A percentile compares a stretch with the other conserved stretches of the same genome.
Conservation (phyloP, 2,797 vertebrate genomes). For the Neomorphus geoffroyi region DNA sequence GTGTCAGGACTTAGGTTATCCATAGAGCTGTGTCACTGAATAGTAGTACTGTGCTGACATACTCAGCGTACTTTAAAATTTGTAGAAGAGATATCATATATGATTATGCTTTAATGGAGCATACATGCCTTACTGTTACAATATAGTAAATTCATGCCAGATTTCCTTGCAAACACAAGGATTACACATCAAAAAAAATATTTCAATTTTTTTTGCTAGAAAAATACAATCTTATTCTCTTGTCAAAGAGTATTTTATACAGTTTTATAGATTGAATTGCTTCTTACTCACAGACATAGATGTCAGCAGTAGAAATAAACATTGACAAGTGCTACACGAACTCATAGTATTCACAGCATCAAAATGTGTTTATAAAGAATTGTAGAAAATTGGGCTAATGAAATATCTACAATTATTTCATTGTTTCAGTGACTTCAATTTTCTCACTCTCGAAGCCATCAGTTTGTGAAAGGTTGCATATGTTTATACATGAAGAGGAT, state of each 20-base stretch:
- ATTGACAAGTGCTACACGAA: not conserved
- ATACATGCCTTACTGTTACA: accelerated
- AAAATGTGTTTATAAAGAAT: not conserved
- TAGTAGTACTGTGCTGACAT: not conserved
- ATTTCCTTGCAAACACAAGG: not conserved
- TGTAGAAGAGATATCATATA: not conserved
- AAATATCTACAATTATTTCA: not conserved
- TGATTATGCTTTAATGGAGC: not conserved
- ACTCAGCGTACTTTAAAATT: not conserved
- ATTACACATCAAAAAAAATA: not conserved
- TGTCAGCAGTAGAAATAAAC: not conserved
- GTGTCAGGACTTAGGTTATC: not conserved
- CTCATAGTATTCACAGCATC: not conserved
- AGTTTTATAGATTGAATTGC: not conserved
- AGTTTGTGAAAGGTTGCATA: not conserved
- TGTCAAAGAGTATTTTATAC: not conserved
- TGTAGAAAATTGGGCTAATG: not conserved
- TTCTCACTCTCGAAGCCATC: not conserved
- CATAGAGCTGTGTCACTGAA: not conserved
- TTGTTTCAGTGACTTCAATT: not conserved
- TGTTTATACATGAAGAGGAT: not conserved
- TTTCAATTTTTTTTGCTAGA: not conserved
- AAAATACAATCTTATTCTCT: not conserved
- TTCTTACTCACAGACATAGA: not conserved
- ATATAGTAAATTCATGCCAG: not conserved